Base-by-base conservation (phyloP, 1,140 invertebrate species). In the Heliothis virescens region DNA sequence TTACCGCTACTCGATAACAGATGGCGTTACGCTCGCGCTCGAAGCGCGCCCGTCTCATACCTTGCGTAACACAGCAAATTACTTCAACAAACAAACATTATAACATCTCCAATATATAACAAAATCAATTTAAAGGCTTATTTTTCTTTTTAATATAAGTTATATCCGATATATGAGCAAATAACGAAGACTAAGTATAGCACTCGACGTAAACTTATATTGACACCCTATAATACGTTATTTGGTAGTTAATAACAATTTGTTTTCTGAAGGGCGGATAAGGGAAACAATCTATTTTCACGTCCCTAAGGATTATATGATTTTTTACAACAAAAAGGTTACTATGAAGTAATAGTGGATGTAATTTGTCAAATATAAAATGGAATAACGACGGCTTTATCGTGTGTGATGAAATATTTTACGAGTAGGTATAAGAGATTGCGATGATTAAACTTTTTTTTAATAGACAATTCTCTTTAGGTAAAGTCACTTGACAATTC, bases 1-100 rank as follows among this genome's bases (percentile, higher is more conserved):
- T 67, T 67, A 67, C 18, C 52, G 16, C 81, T 79, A 79, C 72
- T 71, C 77, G 77, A 26, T 57, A 71, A 76, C 52, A 82, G 81
- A 82, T 82, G 81, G 81, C 81, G 77, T 72, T n/a, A 62, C 59
- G n/a, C 1, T 15, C 71, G 48, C 55, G 13, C 34, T 59, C 11
- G 21, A 60, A 18, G 11, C 18, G 16, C 53, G 26, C 29, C 13
- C 69, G 16, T 26, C 12, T 18, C 15, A 69, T 52, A 29, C 18
- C 4, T 15, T 9, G 18, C 21, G 57, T 13, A 41, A 18, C 41
- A 72, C 29, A 41, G 16, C 41, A 21, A 71, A 53, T 71, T 71
- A 13, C 12, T 29, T 15, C 16, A 18, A 55, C 41, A 60, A 21
- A 48, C 55, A 21, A 21, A 15, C 60, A 76, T 76, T 65, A 76